Percentiles rank a stretch among this genome's conserved stretches.
phyloP scores from a whole-genome alignment of 2,797 vertebrate species.

The Lepus townsendii region DNA sequence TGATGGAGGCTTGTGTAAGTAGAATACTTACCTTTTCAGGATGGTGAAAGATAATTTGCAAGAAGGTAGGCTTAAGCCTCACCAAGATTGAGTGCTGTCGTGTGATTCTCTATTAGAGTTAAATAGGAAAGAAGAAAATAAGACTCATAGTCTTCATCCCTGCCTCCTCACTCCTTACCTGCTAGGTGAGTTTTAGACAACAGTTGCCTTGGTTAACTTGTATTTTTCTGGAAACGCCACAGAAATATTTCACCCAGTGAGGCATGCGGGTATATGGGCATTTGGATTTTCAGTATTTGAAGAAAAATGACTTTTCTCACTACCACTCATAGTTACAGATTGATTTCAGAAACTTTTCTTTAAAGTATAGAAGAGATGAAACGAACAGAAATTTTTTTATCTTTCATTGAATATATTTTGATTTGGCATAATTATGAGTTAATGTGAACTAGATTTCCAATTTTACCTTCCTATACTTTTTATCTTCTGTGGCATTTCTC shows the following conservation, averaged over 20 bases:
- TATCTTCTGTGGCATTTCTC: slow-evolving; percentile 53
- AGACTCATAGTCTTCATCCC: neutral
- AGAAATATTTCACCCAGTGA: slow-evolving; percentile 55
- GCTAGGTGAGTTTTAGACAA: slow-evolving; percentile 52
- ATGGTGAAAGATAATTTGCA: slow-evolving; percentile 48
- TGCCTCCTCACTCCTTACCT: slow-evolving; percentile 21
- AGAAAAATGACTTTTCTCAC: neutral
- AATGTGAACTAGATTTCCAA: slow-evolving; percentile 28
- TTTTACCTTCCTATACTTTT: slow-evolving; percentile 34
- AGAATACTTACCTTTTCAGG: slow-evolving; percentile 53
- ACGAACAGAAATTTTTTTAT: slow-evolving; percentile 35
- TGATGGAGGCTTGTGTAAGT: slow-evolving; percentile 32
- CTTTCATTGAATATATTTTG: slow-evolving; percentile 54
- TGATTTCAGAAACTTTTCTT: slow-evolving; percentile 59
- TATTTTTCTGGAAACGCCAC: slow-evolving; percentile 37
- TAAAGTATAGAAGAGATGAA: slow-evolving; percentile 29
- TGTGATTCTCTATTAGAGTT: slow-evolving; percentile 36
- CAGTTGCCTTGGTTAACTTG: slow-evolving; percentile 30
- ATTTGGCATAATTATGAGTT: slow-evolving; percentile 31
- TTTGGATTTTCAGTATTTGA: slow-evolving; percentile 72
- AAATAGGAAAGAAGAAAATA: slow-evolving; percentile 37
- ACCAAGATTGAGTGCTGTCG: neutral
- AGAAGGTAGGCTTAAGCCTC: slow-evolving; percentile 46
- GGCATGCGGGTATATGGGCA: neutral
- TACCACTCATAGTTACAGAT: neutral